Evolutionary conservation across 2,113 vertebrate genomes (phyloP).

Genomic region (Marmota flaviventris): DNA sequence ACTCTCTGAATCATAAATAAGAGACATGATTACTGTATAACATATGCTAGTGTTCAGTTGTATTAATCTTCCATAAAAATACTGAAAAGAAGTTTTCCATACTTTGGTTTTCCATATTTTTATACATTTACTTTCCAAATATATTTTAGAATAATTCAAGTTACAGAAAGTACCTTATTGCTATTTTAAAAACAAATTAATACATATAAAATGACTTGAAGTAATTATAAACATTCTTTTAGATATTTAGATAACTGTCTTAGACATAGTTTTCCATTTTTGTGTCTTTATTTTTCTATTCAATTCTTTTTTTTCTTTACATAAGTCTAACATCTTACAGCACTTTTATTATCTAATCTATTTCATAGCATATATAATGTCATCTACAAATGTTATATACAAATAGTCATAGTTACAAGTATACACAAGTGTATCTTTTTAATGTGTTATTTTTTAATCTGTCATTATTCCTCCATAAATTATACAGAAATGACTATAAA

Average conservation of each 20-base stretch:
- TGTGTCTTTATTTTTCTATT: slow-evolving; percentile 27
- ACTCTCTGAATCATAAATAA: background rate
- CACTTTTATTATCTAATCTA: background rate
- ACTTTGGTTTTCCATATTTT: slow-evolving; percentile 34
- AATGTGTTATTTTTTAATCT: background rate
- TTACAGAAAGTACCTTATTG: background rate
- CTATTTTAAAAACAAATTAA: slow-evolving; percentile 16
- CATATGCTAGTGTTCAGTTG: background rate
- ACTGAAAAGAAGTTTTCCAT: background rate
- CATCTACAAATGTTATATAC: background rate
- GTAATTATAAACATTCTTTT: background rate
- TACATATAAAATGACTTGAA: background rate
- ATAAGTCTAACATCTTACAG: background rate
- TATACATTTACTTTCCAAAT: slow-evolving; percentile 26
- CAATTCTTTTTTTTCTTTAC: slow-evolving; percentile 2
- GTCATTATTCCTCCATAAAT: background rate
- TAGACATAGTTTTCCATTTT: background rate
- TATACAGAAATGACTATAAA: background rate
- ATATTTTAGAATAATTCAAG: slow-evolving; percentile 28
- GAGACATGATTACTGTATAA: background rate
- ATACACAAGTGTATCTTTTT: background rate
- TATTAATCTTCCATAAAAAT: background rate
- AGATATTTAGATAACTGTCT: background rate
- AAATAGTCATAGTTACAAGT: background rate
- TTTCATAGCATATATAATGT: background rate